phyloP scores from a whole-genome alignment of 2,113 vertebrate genomes.

The Rhinichthys klamathensis region DNA sequence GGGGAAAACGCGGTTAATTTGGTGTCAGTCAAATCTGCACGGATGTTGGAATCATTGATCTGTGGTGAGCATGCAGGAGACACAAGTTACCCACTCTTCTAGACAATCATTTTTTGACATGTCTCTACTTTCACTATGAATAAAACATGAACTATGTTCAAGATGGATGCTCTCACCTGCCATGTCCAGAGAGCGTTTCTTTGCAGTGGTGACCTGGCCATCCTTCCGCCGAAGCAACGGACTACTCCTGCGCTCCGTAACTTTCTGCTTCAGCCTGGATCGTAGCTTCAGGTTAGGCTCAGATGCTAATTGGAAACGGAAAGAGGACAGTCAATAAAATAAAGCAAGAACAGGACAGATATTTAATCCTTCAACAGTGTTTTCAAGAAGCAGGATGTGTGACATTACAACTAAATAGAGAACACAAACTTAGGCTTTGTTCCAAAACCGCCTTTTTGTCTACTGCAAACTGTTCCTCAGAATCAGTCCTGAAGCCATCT shows the following conservation, averaged over 20 bases:
- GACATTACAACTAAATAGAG: neutral
- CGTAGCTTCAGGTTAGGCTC: conserved; percentile 96
- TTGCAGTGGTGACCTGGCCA: conserved; percentile 83
- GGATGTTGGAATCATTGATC: neutral
- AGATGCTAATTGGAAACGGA: conserved; percentile 77
- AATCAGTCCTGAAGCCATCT: too few relatives aligned
- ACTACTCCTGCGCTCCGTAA: conserved; percentile 94
- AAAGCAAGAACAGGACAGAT: neutral
- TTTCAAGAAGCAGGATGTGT: neutral
- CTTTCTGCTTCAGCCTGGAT: conserved; percentile 97
- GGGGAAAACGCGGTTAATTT: neutral
- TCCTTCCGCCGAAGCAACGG: conserved; percentile 93
- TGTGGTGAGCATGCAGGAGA: conserved; percentile 5
- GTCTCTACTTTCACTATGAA: neutral
- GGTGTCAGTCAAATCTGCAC: neutral
- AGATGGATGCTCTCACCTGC: conserved; percentile 74
- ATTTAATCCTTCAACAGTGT: neutral
- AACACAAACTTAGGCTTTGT: neutral
- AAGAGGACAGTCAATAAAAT: neutral
- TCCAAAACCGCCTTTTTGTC: neutral
- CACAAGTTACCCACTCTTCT: neutral
- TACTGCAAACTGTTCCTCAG: too few relatives aligned
- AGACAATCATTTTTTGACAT: neutral
- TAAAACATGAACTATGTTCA: neutral
- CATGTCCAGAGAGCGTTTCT: conserved; percentile 92